Evolutionary conservation across 2,888 invertebrate genomes (phyloP).

Genomic region (Ferrisia virgata): DNA sequence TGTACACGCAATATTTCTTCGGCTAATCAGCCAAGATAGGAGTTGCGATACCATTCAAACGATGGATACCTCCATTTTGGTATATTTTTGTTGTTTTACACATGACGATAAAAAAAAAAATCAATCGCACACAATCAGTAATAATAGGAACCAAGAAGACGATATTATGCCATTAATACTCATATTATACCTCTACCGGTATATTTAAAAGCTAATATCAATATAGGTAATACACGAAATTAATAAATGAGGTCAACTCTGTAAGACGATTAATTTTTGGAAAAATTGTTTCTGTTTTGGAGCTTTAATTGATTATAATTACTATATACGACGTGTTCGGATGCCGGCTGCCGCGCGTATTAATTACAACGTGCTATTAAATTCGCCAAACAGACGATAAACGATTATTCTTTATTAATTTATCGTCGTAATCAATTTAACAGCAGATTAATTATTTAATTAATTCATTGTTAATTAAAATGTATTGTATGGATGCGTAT

Average conservation of each 20-base stretch:
- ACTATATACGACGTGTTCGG: not conserved
- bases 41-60: too few relatives aligned
- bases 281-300: slow-evolving; percentile 2
- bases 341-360: not conserved
- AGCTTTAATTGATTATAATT: slow-evolving; percentile 38
- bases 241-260: slow-evolving; percentile 25
- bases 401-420: slow-evolving; percentile 33
- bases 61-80: too few relatives aligned
- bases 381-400: slow-evolving; percentile 36
- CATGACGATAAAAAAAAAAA: too few relatives aligned
- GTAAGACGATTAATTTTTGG: slow-evolving; percentile 36
- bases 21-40: too few relatives aligned
- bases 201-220: not conserved
- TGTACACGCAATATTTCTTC: too few relatives aligned
- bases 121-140: not conserved
- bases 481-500: not conserved
- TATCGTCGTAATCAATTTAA: slow-evolving; percentile 20
- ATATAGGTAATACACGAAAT: not conserved
- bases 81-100: too few relatives aligned
- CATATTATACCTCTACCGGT: slow-evolving; percentile 1
- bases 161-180: not conserved
- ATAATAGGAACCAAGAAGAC: too few relatives aligned
- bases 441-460: slow-evolving; percentile 39
- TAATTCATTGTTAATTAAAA: slow-evolving; percentile 38
- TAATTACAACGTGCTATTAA: slow-evolving; percentile 31